Evolutionary conservation across 2,797 vertebrate genomes (phyloP).

Genomic region (Kryptopterus vitreolus): DNA sequence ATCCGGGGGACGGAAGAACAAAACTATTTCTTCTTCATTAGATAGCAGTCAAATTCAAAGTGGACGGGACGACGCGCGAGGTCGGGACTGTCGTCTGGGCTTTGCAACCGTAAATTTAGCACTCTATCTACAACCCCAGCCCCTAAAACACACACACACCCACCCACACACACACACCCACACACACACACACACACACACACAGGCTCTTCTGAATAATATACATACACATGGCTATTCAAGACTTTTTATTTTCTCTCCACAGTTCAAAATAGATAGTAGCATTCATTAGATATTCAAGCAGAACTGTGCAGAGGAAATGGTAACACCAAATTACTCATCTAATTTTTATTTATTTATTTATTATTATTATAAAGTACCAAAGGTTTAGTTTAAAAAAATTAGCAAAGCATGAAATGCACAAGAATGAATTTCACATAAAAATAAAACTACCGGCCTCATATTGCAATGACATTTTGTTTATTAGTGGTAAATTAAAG

Average conservation of each 20-base stretch:
- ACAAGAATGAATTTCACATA: neutral
- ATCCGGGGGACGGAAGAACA: constrained; percentile 45
- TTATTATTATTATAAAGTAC: neutral
- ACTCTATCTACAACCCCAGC: neutral
- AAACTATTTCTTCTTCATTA: constrained; percentile 60
- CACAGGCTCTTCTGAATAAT: neutral
- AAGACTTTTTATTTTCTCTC: too few relatives aligned
- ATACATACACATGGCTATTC: neutral
- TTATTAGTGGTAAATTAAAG: neutral
- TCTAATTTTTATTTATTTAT: too few relatives aligned
- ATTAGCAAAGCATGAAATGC: neutral
- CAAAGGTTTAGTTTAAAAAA: neutral
- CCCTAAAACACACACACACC: neutral
- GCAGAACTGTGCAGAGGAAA: neutral
- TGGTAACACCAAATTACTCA: neutral
- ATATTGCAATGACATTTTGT: neutral
- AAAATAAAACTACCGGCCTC: neutral
- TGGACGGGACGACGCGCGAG: constrained; percentile 31
- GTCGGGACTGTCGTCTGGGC: constrained; percentile 12
- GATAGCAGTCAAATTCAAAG: constrained; percentile 60
- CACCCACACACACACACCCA: neutral
- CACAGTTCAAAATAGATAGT: neutral
- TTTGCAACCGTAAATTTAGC: constrained; percentile 18
- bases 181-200: neutral
- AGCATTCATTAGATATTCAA: neutral